A percentile compares a stretch with the other conserved stretches of the same genome.
phyloP scores from a whole-genome alignment of 2,797 vertebrate species.

The Anisognathus igniventris region DNA sequence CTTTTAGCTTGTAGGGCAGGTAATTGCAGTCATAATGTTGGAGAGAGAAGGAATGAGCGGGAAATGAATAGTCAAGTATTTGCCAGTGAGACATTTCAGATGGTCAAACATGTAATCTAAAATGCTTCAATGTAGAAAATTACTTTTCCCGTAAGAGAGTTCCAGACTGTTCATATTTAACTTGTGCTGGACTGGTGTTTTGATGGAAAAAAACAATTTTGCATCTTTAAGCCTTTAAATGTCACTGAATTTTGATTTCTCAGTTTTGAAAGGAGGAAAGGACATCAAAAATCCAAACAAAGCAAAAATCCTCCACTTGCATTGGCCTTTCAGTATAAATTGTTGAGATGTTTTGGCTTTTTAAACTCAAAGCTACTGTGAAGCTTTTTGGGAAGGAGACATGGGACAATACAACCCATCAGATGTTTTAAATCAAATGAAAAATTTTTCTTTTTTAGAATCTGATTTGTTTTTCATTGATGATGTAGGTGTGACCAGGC shows the following conservation, averaged over 20 bases:
- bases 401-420: not conserved
- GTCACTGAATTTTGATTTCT: constrained; percentile 3
- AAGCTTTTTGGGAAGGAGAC: not conserved
- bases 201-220: not conserved
- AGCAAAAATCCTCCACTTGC: not conserved
- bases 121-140: not conserved
- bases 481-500: not conserved
- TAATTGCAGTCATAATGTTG: not conserved
- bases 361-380: not conserved
- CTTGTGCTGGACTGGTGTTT: not conserved
- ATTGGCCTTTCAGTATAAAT: not conserved
- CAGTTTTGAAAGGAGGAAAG: not conserved
- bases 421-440: not conserved
- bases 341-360: not conserved
- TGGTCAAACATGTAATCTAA: not conserved
- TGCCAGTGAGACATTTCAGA: not conserved
- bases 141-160: not conserved
- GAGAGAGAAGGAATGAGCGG: not conserved
- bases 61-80: not conserved
- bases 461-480: not conserved
- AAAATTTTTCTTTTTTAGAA: not conserved
- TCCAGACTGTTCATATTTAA: not conserved
- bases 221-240: not conserved
- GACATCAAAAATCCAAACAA: not conserved
- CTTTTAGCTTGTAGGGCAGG: not conserved